Evolutionary conservation across 2,888 invertebrate species (phyloP), one percentile per base, ranked within the genome.

Genomic region (Hydriomena furcata): DNA sequence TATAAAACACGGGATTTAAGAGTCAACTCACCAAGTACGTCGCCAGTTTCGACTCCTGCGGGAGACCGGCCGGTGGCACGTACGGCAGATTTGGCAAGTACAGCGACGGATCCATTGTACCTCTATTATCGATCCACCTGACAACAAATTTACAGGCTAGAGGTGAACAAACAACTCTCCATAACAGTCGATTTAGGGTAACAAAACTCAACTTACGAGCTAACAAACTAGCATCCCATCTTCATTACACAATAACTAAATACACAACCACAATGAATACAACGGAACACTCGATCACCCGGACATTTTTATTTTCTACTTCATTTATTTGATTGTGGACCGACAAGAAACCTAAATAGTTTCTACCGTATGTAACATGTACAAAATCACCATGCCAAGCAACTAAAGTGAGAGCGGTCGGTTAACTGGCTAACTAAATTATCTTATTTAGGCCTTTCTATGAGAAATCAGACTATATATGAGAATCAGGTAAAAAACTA

Each of bases 41-140:
- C 52, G 94, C 95, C 77, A 96, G 90, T 86, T 96, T 96, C 54
- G 96, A 96, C 85, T 96, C 96, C 82, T 95, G 94, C 36, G 96
- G 96, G 69, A 96, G 92, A 71, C 95, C 95, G 88, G 93, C 93
- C 49, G 94, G 91, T 56, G 94, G 92, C 53, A 94, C 91, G 78
- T 93, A 93, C 56, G 91, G 90, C 74, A 93, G 58, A 77, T 93
- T 93, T 55, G 92, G 90, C 72, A 93, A 59, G 68, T 76, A 93
- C 74, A 94, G 93, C 80, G 95, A 92, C 60, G 94, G 94, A 91
- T 95, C 95, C 95, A 95, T 95, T 60, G 80, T 80, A 71, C 60
- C 58, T 51, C 55, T 73, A 63, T 70, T 77, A 74, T 60, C 58
- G 51, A 74, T 21, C 43, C 40, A 30, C 41, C 50, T 50, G 21